A percentile compares a stretch with the other conserved stretches of the same genome.
These are phyloP conservation scores for Trichechus manatus DNA, from an alignment of 2,113 vertebrate species.

Conservation along the genomic window DNA sequence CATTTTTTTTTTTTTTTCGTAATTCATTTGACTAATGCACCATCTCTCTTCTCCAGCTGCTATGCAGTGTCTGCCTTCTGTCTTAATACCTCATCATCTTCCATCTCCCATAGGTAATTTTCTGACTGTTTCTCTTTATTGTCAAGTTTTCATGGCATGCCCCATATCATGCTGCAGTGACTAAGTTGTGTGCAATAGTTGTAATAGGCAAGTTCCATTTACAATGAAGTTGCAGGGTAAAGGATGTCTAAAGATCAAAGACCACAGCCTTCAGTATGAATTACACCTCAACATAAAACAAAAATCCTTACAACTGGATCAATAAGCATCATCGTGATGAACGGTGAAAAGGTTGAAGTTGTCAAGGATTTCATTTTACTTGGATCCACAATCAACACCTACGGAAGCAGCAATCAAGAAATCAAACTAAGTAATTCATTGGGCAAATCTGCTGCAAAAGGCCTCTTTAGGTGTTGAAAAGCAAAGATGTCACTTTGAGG, in stretches of 20 bases:
- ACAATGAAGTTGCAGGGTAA: not conserved
- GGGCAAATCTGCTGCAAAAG: no score
- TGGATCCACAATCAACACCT: no score
- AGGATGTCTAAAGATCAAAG: not conserved
- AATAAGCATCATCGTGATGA: no score
- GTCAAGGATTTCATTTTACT: no score
- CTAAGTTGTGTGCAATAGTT: not conserved
- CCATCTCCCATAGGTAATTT: conserved; percentile 45
- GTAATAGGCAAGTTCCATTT: not conserved
- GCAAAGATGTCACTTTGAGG: no score
- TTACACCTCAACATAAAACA: no score
- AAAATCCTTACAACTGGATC: no score
- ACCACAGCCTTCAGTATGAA: no score
- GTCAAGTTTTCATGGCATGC: conserved; percentile 23
- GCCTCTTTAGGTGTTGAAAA: no score
- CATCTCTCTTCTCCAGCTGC: conserved; percentile 60
- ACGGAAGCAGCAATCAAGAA: no score
- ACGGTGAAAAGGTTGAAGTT: no score
- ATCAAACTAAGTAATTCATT: no score
- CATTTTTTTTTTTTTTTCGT: not conserved
- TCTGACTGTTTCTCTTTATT: conserved; percentile 57
- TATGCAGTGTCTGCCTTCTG: conserved; percentile 48
- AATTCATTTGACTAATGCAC: conserved; percentile 53
- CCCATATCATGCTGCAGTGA: not conserved
- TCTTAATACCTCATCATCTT: conserved; percentile 19